Base-by-base conservation (phyloP, 2,113 vertebrate genomes). In the Nicator chloris region DNA sequence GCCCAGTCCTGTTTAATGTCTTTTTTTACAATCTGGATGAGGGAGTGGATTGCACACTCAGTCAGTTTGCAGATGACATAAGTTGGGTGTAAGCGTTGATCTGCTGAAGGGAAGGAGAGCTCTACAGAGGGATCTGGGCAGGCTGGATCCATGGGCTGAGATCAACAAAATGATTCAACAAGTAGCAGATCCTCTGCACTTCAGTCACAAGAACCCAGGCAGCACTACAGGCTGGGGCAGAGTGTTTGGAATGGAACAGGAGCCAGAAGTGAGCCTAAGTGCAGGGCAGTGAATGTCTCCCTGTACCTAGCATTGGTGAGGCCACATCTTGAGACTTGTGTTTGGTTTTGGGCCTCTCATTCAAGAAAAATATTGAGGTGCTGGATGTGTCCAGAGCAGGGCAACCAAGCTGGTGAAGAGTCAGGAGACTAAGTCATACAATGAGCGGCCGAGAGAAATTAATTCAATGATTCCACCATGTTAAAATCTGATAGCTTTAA, bases 41-140 rank as follows among this genome's bases (percentile, higher is more conserved):
- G 37, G 12, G 15, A 7, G 24, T 44, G 0, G 0, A 37, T 31
- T 65, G 10, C 27, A 44, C 8, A 6, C 15, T 57, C 37, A 28
- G 12, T 39, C 49, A 53, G 44, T 28, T 73, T 35, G 27, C 22
- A 28, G 33, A 23, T 31, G 4, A 31, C 22, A 18, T 64, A 22
- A 42, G 2, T 0, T 56, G 35, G 4, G 8, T 7, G 5, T 2
- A 4, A 88, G 15, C 50, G 51, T 59, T 37, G 7, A 33, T 28
- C 18, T 57, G 27, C 59, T 65, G 44, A 42, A 37, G 37, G 12
- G 68, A 20, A 50, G 22, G 33, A 65, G 57, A 18, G 12, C 8
- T 33, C 33, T 50, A 1, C 15, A 44, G 50, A 65, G 22, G 5
- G 15, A 50, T 50, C 10, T 44, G 68, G 27, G 15, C 15, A 37